These are phyloP conservation scores for Bovichtus diacanthus DNA, from an alignment of 2,797 vertebrate species.

Conservation along the genomic window DNA sequence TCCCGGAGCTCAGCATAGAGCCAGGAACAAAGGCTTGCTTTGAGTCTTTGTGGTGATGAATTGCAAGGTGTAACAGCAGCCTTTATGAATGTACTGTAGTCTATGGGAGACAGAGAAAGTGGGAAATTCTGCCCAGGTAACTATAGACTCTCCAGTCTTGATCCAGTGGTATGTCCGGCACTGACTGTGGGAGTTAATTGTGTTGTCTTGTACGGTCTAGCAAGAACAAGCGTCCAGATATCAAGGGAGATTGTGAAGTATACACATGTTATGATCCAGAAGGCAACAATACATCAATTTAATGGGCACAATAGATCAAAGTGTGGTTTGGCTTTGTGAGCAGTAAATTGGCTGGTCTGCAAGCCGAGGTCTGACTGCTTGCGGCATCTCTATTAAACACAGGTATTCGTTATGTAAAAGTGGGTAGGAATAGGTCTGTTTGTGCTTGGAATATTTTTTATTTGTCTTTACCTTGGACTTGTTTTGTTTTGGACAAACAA, in stretches of 20 bases:
- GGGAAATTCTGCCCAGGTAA: conserved; percentile 54
- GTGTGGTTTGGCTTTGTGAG: conserved; percentile 39
- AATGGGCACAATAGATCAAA: conserved; percentile 46
- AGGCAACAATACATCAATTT: conserved; percentile 45
- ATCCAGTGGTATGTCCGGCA: conserved; percentile 34
- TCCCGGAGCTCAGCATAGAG: conserved; percentile 43
- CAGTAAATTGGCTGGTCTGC: conserved; percentile 19
- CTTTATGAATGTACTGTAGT: conserved; percentile 33
- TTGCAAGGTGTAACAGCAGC: conserved; percentile 62
- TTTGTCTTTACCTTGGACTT: too few species aligned
- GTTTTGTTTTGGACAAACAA: conserved; percentile 20
- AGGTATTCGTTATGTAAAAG: conserved; percentile 25
- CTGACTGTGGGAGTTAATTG: conserved; percentile 28
- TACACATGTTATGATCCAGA: conserved; percentile 46
- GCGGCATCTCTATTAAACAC: conserved; percentile 15
- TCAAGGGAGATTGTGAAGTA: conserved; percentile 37
- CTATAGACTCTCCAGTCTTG: conserved; percentile 41
- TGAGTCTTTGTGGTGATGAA: conserved; percentile 65
- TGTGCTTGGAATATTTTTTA: conserved; percentile 10
- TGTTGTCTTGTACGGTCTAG: conserved; percentile 13
- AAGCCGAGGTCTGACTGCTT: conserved; percentile 8
- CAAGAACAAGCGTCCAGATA: conserved; percentile 12
- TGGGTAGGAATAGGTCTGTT: background rate
- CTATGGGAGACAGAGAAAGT: conserved; percentile 37
- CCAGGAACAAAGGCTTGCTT: conserved; percentile 66